A percentile compares a stretch with the other conserved stretches of the same genome.
Conservation (phyloP, 2,888 invertebrate genomes). For the Rosalia funebris region DNA sequence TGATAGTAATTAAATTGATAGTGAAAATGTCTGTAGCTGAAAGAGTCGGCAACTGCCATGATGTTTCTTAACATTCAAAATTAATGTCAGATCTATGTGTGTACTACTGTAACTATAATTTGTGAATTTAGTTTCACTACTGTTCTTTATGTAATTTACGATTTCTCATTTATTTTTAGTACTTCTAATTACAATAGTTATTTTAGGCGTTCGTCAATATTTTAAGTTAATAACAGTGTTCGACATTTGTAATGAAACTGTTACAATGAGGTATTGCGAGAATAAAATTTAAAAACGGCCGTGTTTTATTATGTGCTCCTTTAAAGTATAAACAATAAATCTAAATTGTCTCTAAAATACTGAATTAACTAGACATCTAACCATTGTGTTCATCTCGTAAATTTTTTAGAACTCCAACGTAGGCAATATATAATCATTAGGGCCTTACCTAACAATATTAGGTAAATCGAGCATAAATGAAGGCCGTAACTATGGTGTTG, state of each 20-base stretch:
- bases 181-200: slow-evolving; percentile 54
- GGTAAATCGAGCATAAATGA: too few species aligned
- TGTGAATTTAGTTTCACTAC: slow-evolving; percentile 52
- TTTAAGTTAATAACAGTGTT: slow-evolving; percentile 58
- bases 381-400: too few species aligned
- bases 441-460: too few species aligned
- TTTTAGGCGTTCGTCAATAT: slow-evolving; percentile 49
- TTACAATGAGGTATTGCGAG: slow-evolving; percentile 56
- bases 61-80: slow-evolving; percentile 43
- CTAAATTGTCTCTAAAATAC: too few species aligned
- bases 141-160: slow-evolving; percentile 48
- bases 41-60: slow-evolving; percentile 48
- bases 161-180: slow-evolving; percentile 51
- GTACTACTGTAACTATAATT: slow-evolving; percentile 53
- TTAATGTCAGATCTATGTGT: slow-evolving; percentile 56
- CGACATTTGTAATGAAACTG: slow-evolving; percentile 58
- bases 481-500: too few species aligned
- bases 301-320: too few species aligned
- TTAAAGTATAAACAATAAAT: too few species aligned
- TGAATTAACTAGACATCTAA: too few species aligned
- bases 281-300: slow-evolving; percentile 50
- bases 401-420: too few species aligned
- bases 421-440: too few species aligned
- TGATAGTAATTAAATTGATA: slow-evolving; percentile 36
- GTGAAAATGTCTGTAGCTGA: slow-evolving; percentile 45